Percentiles rank a stretch among this genome's conserved stretches.
Evolutionary conservation across 2,113 vertebrate species (phyloP).

Genomic region (Laterallus jamaicensis): DNA sequence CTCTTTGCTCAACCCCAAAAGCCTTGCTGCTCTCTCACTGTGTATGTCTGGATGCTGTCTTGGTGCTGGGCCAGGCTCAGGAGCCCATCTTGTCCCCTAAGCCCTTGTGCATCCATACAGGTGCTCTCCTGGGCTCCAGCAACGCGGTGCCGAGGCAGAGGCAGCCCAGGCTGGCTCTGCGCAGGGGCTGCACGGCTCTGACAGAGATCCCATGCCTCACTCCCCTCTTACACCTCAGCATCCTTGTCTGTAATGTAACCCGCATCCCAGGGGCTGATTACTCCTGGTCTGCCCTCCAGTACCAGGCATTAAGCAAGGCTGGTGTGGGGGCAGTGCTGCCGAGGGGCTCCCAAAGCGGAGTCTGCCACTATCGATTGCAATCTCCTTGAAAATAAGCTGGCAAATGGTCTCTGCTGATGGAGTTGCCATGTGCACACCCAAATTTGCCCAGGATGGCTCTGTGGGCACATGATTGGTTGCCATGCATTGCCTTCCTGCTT

Average conservation of each 20-base stretch:
- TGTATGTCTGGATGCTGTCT: not conserved
- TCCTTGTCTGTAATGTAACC: not conserved
- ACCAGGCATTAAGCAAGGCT: not conserved
- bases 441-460: fast-evolving
- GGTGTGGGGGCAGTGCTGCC: not conserved
- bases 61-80: not conserved
- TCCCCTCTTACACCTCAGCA: not conserved
- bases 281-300: not conserved
- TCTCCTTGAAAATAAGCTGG: not conserved
- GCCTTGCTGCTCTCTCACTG: not conserved
- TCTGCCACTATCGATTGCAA: not conserved
- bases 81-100: not conserved
- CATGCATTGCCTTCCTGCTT: not conserved
- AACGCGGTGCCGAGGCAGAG: not conserved
- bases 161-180: not conserved
- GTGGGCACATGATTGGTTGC: not conserved
- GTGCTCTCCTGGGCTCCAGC: not conserved
- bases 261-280: not conserved
- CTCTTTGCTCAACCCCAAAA: not conserved
- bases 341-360: fast-evolving
- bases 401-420: not conserved
- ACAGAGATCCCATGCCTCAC: not conserved
- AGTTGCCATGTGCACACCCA: not conserved
- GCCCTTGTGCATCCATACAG: not conserved
- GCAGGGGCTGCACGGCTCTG: not conserved